Conservation (phyloP, 2,797 vertebrate species). For the Taenioides sp. region DNA sequence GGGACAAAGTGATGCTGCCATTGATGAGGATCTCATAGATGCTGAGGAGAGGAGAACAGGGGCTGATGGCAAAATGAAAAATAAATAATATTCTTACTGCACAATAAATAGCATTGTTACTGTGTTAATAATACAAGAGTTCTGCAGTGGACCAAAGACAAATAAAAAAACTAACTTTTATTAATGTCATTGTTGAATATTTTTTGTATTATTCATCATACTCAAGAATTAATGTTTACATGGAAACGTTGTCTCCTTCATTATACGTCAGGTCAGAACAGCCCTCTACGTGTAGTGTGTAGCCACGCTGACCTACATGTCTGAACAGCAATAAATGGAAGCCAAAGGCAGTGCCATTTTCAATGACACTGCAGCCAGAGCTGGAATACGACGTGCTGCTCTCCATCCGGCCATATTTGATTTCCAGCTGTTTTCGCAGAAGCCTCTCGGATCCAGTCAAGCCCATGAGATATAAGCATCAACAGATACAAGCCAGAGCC, state of each 20-base stretch:
- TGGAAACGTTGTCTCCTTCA: constrained; percentile 3
- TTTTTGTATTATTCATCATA: not conserved
- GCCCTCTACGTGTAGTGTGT: constrained; percentile 59
- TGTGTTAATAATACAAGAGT: not conserved
- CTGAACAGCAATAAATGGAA: constrained; percentile 80
- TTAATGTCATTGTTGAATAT: not conserved
- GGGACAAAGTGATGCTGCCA: constrained; percentile 68
- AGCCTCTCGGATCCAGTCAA: constrained; percentile 76
- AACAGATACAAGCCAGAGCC: constrained; percentile 88
- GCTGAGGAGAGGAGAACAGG: constrained; percentile 36
- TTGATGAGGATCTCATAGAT: constrained; percentile 59
- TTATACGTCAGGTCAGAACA: constrained; percentile 56
- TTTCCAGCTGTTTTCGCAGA: constrained; percentile 81
- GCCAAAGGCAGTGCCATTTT: constrained; percentile 80
- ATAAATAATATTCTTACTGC: not conserved
- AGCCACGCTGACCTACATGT: constrained; percentile 81
- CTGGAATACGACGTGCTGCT: constrained; percentile 69
- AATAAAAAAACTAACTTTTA: not conserved
- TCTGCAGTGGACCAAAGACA: not conserved
- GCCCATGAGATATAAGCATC: constrained; percentile 80
- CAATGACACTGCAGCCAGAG: constrained; percentile 82
- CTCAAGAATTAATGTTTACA: not conserved
- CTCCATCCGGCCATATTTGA: constrained; percentile 86
- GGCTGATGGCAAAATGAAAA: no score
- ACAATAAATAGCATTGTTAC: not conserved